Conservation (phyloP, 2,113 vertebrate genomes). For the Gallinago jamesoni region DNA sequence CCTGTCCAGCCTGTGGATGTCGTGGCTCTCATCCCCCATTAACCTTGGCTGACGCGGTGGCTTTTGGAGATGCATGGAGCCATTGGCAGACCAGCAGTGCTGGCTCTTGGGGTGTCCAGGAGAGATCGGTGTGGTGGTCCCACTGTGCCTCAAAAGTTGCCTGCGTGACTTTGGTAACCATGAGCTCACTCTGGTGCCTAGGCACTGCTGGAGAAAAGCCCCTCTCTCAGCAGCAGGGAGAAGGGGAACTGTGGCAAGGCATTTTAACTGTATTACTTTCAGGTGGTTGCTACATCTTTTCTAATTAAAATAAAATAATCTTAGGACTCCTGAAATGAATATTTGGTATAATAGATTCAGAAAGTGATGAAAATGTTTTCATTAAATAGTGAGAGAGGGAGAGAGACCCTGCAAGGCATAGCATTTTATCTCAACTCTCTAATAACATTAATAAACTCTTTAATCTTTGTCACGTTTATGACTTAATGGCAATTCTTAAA, state of each 20-base stretch:
- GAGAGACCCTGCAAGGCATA: constrained; percentile 78
- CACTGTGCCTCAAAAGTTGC: background rate
- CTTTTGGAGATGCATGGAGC: background rate
- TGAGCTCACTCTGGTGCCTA: rapidly evolving
- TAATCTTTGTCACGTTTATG: constrained; percentile 79
- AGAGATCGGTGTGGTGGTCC: rapidly evolving
- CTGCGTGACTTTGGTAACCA: rapidly evolving
- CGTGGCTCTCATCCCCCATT: background rate
- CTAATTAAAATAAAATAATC: constrained; percentile 79
- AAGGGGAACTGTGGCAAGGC: background rate
- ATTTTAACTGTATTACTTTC: constrained; percentile 63
- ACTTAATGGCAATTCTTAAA: constrained; percentile 76
- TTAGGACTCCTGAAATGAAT: constrained; percentile 73
- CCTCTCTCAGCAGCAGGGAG: rapidly evolving
- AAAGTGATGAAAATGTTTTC: constrained; percentile 81
- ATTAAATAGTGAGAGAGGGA: constrained; percentile 70
- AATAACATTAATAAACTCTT: constrained; percentile 82
- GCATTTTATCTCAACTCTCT: constrained; percentile 77
- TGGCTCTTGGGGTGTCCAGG: background rate
- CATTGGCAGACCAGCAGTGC: background rate
- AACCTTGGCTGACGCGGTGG: rapidly evolving
- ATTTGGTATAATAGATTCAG: constrained; percentile 74
- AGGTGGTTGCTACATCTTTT: constrained; percentile 66
- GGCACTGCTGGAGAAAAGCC: background rate
- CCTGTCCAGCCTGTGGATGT: rapidly evolving